Evolutionary conservation across 2,888 invertebrate species (phyloP).

Genomic region (Hylaea fasciaria): DNA sequence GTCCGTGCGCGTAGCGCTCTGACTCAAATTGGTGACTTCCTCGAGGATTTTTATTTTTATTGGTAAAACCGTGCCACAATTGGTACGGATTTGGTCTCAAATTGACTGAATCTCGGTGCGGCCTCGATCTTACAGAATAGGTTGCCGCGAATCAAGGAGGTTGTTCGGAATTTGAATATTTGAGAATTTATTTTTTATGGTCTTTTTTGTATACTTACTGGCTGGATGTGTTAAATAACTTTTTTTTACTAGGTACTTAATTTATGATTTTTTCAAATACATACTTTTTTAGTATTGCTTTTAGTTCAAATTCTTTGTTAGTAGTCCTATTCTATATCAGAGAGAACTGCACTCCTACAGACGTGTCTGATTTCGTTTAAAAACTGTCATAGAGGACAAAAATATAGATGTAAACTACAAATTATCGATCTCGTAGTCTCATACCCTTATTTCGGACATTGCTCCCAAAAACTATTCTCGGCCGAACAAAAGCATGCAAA

Average conservation of each 20-base stretch:
- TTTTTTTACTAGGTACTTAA: background rate
- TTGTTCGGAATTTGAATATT: conserved; percentile 16
- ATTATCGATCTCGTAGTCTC: conserved; percentile 25
- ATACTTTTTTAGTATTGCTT: no score
- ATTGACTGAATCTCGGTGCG: conserved; percentile 66
- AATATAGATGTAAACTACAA: background rate
- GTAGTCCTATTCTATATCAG: no score
- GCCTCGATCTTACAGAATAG: conserved; percentile 45
- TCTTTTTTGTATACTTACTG: background rate
- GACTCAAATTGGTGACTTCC: conserved; percentile 79
- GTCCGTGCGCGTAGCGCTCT: conserved; percentile 28
- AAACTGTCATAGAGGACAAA: background rate
- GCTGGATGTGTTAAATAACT: background rate
- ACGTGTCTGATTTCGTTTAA: no score
- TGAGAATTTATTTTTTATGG: background rate
- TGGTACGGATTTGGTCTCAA: conserved; percentile 77
- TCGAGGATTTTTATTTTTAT: conserved; percentile 81
- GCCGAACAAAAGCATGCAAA: conserved; percentile 58
- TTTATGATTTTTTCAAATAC: background rate
- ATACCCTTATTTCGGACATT: conserved; percentile 18
- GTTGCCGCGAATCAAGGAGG: conserved; percentile 26
- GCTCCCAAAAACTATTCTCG: conserved; percentile 42
- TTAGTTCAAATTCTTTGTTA: no score
- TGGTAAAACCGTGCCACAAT: conserved; percentile 80
- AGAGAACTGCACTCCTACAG: no score